Evolutionary conservation across 1,140 invertebrate genomes (phyloP).

Genomic region (Leptopilina boulardi): DNA sequence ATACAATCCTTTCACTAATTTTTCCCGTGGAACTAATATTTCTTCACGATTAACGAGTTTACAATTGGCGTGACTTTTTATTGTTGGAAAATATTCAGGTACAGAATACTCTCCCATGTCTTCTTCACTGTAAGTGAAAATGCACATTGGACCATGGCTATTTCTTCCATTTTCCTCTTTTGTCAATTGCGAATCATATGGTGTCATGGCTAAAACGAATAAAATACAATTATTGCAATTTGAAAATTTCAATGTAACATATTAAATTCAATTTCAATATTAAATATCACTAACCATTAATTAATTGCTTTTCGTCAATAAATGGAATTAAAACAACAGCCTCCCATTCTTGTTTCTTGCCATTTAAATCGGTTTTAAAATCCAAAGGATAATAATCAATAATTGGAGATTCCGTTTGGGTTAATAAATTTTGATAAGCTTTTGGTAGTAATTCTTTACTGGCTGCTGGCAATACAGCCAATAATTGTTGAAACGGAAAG

Average conservation of each 20-base stretch:
- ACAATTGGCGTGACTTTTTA: conserved; percentile 80
- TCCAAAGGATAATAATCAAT: conserved; percentile 93
- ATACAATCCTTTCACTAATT: conserved; percentile 85
- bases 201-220: conserved; percentile 87
- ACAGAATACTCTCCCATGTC: conserved; percentile 77
- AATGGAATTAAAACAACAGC: conserved; percentile 98
- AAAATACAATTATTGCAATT: conserved; percentile 36
- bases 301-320: conserved; percentile 85
- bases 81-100: conserved; percentile 82
- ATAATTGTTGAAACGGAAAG: conserved; percentile 94
- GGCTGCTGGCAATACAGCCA: conserved; percentile 94
- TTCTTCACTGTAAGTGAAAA: conserved; percentile 83
- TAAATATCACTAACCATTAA: conserved; percentile 73
- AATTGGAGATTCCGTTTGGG: conserved; percentile 87
- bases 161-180: conserved; percentile 87
- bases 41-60: conserved; percentile 77
- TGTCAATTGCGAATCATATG: conserved; percentile 82
- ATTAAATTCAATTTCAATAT: conserved; percentile 33
- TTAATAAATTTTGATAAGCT: conserved; percentile 91
- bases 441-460: conserved; percentile 87
- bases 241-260: background rate
- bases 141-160: conserved; percentile 88
- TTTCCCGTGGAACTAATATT: conserved; percentile 78
- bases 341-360: conserved; percentile 98
- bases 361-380: conserved; percentile 94